Base-by-base conservation (phyloP, 2,888 invertebrate species). In the Parapristionchus giblindavisi region DNA sequence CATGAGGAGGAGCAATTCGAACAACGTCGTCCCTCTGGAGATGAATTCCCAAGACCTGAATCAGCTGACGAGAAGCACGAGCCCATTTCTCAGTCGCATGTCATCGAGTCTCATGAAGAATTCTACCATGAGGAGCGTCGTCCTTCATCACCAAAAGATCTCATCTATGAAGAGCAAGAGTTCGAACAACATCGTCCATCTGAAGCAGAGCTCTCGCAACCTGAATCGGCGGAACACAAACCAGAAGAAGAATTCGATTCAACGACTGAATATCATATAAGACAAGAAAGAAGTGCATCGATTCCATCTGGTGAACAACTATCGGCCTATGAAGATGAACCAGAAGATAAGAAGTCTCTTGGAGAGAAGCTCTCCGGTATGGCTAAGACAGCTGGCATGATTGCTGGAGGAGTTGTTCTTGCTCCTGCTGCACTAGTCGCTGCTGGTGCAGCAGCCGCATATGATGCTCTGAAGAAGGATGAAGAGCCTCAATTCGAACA, bases 381-480 rank as follows among this genome's bases (percentile, higher is more conserved):
- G 11, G 78, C 78, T 3, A 78, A 77, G 61, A 75, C 52, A 17
- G 75, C 79, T 0, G 77, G 76, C 21, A 66, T 63, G 61, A 75
- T 79, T n/a, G 79, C 78, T 38, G 79, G 77, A 4, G 78, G 72
- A 21, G 73, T 71, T 21, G 77, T 74, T 2, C 34, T 73, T 17
- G 77, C 70, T 21, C 74, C 77, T 8, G 75, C 61, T 36, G 75
- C 75, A 21, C 54, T 77, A n/a, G 76, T 60, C 3, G 77, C 73
- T 17, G 52, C 40, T 27, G 68, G 73, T n/a, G 75, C 54, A 11
- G 52, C 60, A 21, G 66, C 36, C 21, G 76, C 73, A 17, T 43
- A 72, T 43, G 72, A 66, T 6, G 60, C 73, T 21, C 29, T 63
- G 24, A 56, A 72, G 61, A 24, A 63, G 32, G 34, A 71, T 1